phyloP scores from a whole-genome alignment of 2,113 vertebrate genomes.

The Tapirus terrestris region DNA sequence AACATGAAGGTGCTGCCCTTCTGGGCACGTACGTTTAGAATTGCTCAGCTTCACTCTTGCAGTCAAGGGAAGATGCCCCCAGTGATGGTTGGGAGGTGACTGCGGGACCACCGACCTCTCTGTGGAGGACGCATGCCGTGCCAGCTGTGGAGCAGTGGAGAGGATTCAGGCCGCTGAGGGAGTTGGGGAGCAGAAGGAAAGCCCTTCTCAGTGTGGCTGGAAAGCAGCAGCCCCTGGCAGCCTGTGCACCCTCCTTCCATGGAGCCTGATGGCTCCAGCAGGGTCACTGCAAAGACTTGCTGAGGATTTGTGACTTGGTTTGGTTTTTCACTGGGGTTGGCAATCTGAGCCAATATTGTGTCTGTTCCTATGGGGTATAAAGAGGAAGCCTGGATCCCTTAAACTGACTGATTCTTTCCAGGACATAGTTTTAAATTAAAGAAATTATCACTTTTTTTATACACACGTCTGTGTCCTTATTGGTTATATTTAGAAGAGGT shows the following conservation, averaged over 20 bases:
- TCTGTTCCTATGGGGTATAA: constrained; percentile 29
- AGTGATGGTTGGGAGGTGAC: not conserved
- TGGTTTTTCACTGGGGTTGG: constrained; percentile 39
- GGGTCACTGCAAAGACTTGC: not conserved
- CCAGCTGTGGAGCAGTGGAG: not conserved
- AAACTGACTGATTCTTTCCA: constrained; percentile 52
- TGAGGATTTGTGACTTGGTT: not conserved
- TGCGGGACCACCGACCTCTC: fast-evolving
- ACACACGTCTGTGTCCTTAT: constrained; percentile 34
- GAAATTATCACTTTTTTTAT: constrained; percentile 51
- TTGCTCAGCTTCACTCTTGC: not conserved
- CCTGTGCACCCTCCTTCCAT: not conserved
- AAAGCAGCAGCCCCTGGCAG: not conserved
- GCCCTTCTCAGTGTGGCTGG: not conserved
- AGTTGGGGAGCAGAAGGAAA: not conserved
- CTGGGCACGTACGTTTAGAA: not conserved
- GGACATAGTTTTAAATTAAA: constrained; percentile 80
- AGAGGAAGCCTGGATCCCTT: constrained; percentile 49
- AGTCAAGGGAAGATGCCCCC: not conserved
- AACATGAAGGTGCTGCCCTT: not conserved
- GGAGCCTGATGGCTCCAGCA: not conserved
- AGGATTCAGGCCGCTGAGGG: not conserved
- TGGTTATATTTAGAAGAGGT: not conserved
- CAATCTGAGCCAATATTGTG: constrained; percentile 71
- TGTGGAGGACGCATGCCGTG: not conserved